Base-by-base conservation (phyloP, 2,888 invertebrate genomes). In the Pollenia griseotomentosa region DNA sequence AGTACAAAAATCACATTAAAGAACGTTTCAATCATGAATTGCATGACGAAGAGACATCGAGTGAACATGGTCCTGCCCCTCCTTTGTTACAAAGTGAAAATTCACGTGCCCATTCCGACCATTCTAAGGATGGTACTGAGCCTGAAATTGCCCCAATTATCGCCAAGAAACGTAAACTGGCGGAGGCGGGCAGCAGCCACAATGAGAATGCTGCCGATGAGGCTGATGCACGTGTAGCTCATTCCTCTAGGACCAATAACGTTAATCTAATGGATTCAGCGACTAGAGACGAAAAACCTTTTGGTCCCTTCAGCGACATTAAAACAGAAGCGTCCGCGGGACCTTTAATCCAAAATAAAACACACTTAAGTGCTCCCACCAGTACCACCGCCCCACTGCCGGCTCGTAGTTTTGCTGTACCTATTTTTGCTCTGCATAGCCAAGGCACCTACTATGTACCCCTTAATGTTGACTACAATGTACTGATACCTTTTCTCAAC, bases 1-100 rank as follows among this genome's bases (percentile, higher is more conserved):
- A 98, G 94, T 98, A 98, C 94, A 99, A 99, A 94, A 98, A 97
- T 90, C 97, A 97, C 91, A 98, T 99, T 89, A 98, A 98, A 91
- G 96, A 98, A 92, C 94, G 98, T 84, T 98, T 98, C 89, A 95
- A 95, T 1, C 94, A 95, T 87, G 95, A 93, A 83, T 80, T 92
- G 57, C 93, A 93, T 85, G 93, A 93, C 79, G 93, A 93, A 87
- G 93, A 93, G 85, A 93, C 93, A 42, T 93, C 91, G 80, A 93
- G 93, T 88, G 95, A 95, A 79, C 93, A 92, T 90, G 91, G 91
- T 65, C 90, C 90, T 10, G 89, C 89, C n/a, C 89, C 90, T 3
- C 89, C 92, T 7, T 90, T 91, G 71, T 88, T 93, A 42, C 92
- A 93, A 88, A 93, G 90, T 87, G 93, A 92, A 48, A 92, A 93